phyloP scores from a whole-genome alignment of 2,113 vertebrate genomes.

The Gavialis gangeticus region DNA sequence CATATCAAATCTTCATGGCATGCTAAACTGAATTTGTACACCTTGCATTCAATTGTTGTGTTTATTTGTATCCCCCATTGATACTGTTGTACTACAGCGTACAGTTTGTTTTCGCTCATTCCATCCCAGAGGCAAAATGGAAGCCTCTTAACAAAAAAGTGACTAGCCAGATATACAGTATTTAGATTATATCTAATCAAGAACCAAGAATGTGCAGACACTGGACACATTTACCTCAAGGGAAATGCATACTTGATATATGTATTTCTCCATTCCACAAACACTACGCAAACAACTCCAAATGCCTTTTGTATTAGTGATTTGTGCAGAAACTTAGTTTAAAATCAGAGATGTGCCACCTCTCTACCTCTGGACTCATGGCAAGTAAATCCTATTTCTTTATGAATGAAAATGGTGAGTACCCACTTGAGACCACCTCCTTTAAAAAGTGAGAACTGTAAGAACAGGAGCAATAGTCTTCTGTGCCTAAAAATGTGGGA shows the following conservation, averaged over 20 bases:
- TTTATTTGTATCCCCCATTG: background rate
- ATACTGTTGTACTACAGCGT: background rate
- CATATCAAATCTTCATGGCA: background rate
- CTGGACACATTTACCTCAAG: background rate
- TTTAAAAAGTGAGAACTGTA: background rate
- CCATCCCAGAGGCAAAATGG: background rate
- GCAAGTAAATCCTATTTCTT: background rate
- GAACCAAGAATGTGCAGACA: background rate
- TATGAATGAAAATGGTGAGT: background rate
- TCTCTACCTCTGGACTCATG: background rate
- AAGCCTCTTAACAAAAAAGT: background rate
- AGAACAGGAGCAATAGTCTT: background rate
- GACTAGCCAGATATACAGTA: background rate
- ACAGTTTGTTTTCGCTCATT: background rate
- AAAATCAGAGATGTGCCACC: background rate
- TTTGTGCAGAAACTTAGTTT: background rate
- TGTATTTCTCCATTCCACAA: background rate
- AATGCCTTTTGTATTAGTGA: background rate
- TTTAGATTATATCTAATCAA: background rate
- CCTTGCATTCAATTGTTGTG: rapidly evolving
- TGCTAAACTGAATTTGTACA: background rate
- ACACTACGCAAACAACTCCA: rapidly evolving
- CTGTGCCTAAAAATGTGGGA: background rate
- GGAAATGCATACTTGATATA: rapidly evolving
- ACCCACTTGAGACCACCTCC: background rate